phyloP scores from a whole-genome alignment of 2,113 vertebrate genomes.

The Opisthocomus hoazin region DNA sequence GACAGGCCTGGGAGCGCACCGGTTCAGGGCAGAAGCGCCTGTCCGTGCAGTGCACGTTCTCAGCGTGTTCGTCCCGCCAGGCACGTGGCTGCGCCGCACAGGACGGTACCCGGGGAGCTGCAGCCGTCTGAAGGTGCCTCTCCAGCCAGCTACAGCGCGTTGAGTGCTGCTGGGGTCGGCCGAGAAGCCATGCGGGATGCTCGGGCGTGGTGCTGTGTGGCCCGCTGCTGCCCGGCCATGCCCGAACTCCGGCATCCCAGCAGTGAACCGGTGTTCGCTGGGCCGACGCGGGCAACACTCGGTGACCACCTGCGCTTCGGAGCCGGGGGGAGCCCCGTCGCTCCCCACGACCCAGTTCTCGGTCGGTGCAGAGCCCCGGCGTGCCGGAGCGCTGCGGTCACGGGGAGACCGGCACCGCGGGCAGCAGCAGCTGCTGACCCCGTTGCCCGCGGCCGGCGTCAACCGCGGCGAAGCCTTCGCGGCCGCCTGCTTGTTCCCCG shows the following conservation, averaged over 20 bases:
- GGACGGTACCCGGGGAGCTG: neutral
- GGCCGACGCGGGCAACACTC: fast-evolving
- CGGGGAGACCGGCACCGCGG: neutral
- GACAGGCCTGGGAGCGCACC: fast-evolving
- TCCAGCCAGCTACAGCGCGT: fast-evolving
- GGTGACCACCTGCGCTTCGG: fast-evolving
- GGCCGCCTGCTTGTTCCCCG: fast-evolving
- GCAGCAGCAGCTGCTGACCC: neutral
- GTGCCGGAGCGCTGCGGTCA: neutral
- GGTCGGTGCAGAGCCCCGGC: fast-evolving
- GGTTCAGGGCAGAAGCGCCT: neutral
- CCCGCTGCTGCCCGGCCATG: neutral
- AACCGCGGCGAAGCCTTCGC: no score
- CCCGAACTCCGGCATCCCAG: fast-evolving
- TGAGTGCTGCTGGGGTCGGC: fast-evolving
- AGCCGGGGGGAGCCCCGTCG: no score
- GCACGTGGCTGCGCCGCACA: fast-evolving
- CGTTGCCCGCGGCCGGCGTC: no score
- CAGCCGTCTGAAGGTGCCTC: fast-evolving
- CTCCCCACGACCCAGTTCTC: fast-evolving
- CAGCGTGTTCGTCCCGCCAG: fast-evolving
- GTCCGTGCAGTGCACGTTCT: no score
- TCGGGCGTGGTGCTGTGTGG: fast-evolving
- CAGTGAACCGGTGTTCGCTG: fast-evolving
- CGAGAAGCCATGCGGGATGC: fast-evolving